Evolutionary conservation across 2,797 vertebrate genomes (phyloP).

Genomic region (Notolepis coatsorum): DNA sequence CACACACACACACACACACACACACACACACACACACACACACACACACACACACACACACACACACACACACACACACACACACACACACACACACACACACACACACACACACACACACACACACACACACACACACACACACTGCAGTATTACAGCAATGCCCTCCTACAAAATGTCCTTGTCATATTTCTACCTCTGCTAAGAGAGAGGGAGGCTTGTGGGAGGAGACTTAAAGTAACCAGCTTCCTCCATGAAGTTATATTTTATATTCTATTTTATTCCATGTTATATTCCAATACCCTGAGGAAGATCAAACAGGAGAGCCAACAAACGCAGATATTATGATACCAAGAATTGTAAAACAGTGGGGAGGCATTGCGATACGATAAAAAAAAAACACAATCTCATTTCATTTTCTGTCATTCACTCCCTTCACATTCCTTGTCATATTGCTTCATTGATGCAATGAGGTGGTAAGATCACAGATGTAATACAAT

Average conservation of each 20-base stretch:
- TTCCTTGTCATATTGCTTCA: too few species aligned
- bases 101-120: neutral
- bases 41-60: neutral
- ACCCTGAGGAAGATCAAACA: too few species aligned
- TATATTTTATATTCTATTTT: too few species aligned
- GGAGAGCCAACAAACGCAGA: too few species aligned
- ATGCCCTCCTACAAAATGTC: constrained; percentile 4
- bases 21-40: constrained; percentile 1
- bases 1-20: constrained; percentile 3
- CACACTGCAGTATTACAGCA: neutral
- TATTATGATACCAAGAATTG: too few species aligned
- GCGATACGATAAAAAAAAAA: too few species aligned
- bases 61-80: neutral
- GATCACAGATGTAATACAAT: too few species aligned
- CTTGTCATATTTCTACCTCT: neutral
- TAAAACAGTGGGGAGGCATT: too few species aligned
- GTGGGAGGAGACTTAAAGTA: constrained; percentile 1
- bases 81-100: constrained; percentile 13
- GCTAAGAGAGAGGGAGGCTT: neutral
- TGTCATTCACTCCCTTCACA: too few species aligned
- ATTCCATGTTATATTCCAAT: too few species aligned
- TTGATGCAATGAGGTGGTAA: too few species aligned
- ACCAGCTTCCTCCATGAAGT: neutral
- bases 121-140: neutral
- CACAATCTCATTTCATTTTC: too few species aligned